Conservation (phyloP, 2,888 invertebrate species). For the Epinotia demarniana region DNA sequence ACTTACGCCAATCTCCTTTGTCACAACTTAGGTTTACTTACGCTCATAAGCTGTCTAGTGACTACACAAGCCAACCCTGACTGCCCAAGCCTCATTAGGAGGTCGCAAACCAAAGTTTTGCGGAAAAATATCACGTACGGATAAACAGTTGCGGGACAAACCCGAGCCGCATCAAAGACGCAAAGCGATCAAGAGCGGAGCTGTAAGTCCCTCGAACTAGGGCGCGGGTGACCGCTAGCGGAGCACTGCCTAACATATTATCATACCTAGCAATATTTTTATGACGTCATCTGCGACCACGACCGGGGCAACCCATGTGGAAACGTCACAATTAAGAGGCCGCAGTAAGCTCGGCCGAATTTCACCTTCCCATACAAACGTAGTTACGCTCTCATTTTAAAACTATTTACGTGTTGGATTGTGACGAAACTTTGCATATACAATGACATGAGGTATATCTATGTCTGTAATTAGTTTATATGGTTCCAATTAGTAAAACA, state of each 20-base stretch:
- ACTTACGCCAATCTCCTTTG: background rate
- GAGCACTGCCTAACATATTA: background rate
- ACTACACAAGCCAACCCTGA: slow-evolving; percentile 20
- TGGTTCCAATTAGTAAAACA: too few relatives aligned
- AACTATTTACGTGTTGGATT: too few relatives aligned
- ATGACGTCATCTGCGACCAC: too few relatives aligned
- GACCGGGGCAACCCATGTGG: too few relatives aligned
- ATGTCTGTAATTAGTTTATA: too few relatives aligned
- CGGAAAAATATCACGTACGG: slow-evolving; percentile 31
- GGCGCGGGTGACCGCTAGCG: slow-evolving; percentile 12
- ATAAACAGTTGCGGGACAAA: slow-evolving; percentile 30
- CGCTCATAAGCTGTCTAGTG: background rate
- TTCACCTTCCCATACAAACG: too few relatives aligned
- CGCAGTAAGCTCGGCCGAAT: too few relatives aligned
- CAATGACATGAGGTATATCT: too few relatives aligned
- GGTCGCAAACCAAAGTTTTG: slow-evolving; percentile 9
- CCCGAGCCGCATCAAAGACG: slow-evolving; percentile 33
- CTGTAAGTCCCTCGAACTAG: slow-evolving; percentile 14
- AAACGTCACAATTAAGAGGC: too few relatives aligned
- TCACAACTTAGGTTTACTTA: slow-evolving; percentile 13
- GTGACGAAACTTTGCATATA: too few relatives aligned
- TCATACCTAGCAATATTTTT: too few relatives aligned
- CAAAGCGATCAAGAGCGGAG: slow-evolving; percentile 34
- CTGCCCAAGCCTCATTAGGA: slow-evolving; percentile 22
- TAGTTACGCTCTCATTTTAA: too few relatives aligned